Base-by-base conservation (phyloP, 1,140 invertebrate species). In the Zaprionus nigranus region DNA sequence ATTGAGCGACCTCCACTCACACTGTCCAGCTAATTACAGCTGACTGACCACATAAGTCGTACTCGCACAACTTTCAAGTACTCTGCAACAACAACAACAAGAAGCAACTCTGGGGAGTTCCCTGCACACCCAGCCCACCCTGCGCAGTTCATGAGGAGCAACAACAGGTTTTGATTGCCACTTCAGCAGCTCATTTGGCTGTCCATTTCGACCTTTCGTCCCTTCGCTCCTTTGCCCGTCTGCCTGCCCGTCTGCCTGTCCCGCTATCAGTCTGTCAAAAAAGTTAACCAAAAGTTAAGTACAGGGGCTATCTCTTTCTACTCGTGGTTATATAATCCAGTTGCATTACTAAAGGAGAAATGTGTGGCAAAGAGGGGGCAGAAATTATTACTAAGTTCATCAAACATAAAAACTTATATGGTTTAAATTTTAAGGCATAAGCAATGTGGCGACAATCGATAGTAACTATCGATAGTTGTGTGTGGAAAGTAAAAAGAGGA, bases 151-250 rank as follows among this genome's bases (percentile, higher is more conserved):
- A 2, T 43, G 40, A 13, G n/a, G 40, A 40, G 17, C 46, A 24
- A 51, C 46, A 51, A 51, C 46, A 51, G 46, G 46, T 51, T 51
- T 51, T 51, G 46, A 51, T 51, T 51, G 46, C 46, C 46, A 51
- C 46, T 51, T 51, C 46, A 51, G 20, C 46, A 51, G 46, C 46
- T 51, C 46, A 51, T 51, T 51, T 51, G 20, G 11, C 46, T 22
- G 46, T 51, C 46, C 40, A 46, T 17, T 46, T 46, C 4, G 9
- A 20, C 20, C 22, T 20, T 20, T 12, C 46, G 15, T 20, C 9
- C 20, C 17, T 20, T 12, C 38, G 15, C 13, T n/a, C n/a, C n/a
- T n/a, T n/a, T n/a, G n/a, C 4, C 38, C 1, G 2, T 15, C 36
- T 15, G 36, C 13, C 13, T 5, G 36, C 12, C 36, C 0, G 15